These are phyloP conservation scores for Caretta caretta DNA, from an alignment of 2,113 vertebrate species.

Conservation along the genomic window DNA sequence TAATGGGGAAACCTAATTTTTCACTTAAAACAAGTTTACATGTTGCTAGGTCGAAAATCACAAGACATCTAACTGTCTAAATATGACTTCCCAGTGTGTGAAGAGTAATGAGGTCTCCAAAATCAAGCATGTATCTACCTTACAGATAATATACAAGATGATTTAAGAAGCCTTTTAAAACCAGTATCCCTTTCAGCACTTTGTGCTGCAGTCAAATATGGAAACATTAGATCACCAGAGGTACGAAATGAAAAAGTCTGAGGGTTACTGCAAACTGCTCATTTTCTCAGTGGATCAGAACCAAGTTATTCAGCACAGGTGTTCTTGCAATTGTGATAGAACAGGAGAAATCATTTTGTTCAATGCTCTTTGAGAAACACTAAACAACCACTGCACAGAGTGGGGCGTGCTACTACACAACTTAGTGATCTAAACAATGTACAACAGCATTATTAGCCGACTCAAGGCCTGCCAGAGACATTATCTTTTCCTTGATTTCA, in stretches of 20 bases:
- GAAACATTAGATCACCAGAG: neutral
- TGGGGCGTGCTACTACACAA: neutral
- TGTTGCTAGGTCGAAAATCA: neutral
- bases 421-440: neutral
- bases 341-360: neutral
- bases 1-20: neutral
- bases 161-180: neutral
- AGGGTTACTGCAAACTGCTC: neutral
- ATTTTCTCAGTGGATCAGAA: neutral
- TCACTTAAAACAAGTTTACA: neutral
- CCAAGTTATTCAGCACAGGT: neutral
- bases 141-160: neutral
- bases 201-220: neutral
- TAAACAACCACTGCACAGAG: neutral
- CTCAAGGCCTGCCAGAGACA: neutral
- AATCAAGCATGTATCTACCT: neutral
- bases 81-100: neutral
- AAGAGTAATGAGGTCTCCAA: neutral
- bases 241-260: neutral
- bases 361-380: neutral
- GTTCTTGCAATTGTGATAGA: neutral
- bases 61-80: neutral
- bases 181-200: accelerated
- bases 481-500: neutral
- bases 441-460: neutral